Conservation (phyloP, 2,888 invertebrate genomes). For the Stramonita haemastoma region DNA sequence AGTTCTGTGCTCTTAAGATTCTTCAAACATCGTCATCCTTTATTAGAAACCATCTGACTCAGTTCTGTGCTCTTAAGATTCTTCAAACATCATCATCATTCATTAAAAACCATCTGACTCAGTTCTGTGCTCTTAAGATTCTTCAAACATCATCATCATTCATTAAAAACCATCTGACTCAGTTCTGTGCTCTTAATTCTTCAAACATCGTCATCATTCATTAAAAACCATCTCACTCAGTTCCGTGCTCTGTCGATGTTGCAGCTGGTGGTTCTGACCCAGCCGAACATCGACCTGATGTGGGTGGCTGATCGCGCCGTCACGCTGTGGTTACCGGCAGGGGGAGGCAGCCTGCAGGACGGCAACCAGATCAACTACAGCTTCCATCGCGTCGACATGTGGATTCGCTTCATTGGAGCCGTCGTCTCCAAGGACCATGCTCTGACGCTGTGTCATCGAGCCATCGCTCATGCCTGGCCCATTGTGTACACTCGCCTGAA, state of each 20-base stretch:
- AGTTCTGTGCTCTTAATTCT: too few species aligned
- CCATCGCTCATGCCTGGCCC: slow-evolving; percentile 95
- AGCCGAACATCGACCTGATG: slow-evolving; percentile 88
- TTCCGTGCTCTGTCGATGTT: neutral
- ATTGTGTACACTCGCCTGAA: slow-evolving; percentile 93
- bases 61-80: too few species aligned
- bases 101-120: too few species aligned
- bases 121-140: too few species aligned
- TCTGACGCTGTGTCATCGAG: slow-evolving; percentile 89
- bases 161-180: too few species aligned
- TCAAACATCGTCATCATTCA: too few species aligned
- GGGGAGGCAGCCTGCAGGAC: slow-evolving; percentile 62
- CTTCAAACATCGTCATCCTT: too few species aligned
- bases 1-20: too few species aligned
- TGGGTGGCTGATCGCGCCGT: slow-evolving; percentile 95
- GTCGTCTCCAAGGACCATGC: slow-evolving; percentile 91
- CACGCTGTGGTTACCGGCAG: slow-evolving; percentile 85
- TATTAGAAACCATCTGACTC: too few species aligned
- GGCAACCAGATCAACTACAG: slow-evolving; percentile 61
- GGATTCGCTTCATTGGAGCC: slow-evolving; percentile 86
- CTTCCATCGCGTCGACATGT: slow-evolving; percentile 73
- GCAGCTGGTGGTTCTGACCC: slow-evolving; percentile 86
- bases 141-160: too few species aligned
- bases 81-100: too few species aligned
- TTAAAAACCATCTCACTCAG: too few species aligned